phyloP scores from a whole-genome alignment of 2,113 vertebrate genomes.

The Chascanopsetta lugubris region DNA sequence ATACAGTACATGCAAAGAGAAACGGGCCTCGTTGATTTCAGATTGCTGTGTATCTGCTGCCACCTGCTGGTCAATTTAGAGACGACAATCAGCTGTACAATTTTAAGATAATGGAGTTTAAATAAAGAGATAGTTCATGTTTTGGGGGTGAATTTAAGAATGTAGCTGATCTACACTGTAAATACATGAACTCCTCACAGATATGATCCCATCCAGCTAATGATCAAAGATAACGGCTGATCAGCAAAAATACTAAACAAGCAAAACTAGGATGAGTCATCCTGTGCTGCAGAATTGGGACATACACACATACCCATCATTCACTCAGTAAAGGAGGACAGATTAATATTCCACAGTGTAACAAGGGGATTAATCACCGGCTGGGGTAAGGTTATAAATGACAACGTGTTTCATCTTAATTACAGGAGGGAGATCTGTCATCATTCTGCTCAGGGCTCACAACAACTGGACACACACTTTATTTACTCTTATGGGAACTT shows the following conservation, averaged over 20 bases:
- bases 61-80: conserved; percentile 45
- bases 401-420: background rate
- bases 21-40: background rate
- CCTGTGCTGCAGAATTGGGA: background rate
- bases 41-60: conserved; percentile 37
- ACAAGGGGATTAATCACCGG: conserved; percentile 97
- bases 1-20: conserved; percentile 1
- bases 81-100: background rate
- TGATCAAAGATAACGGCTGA: background rate
- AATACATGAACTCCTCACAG: too few relatives aligned
- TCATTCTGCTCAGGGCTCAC: conserved; percentile 31
- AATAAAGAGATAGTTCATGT: too few relatives aligned
- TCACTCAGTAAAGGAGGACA: conserved; percentile 71
- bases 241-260: background rate
- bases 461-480: conserved; percentile 5
- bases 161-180: too few relatives aligned
- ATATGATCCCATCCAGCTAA: too few relatives aligned
- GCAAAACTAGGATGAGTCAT: background rate
- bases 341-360: conserved; percentile 90
- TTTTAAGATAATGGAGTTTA: too few relatives aligned
- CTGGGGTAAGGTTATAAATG: background rate
- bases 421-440: background rate
- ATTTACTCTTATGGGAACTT: background rate
- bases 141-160: too few relatives aligned
- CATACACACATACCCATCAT: background rate